These are phyloP conservation scores for Ecdyonurus torrentis DNA, from an alignment of 2,888 invertebrate genomes.

Conservation along the genomic window DNA sequence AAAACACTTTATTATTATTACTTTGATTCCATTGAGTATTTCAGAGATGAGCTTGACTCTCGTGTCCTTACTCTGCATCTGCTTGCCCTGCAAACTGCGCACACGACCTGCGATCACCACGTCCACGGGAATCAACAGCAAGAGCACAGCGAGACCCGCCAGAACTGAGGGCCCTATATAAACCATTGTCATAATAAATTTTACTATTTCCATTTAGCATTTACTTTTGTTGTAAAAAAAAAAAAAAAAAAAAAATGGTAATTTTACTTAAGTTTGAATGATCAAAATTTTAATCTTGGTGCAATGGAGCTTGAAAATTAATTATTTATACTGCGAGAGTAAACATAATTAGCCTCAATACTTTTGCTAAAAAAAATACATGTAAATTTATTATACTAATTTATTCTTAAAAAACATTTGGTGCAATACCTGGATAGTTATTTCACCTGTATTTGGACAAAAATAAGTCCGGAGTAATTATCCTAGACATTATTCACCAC, in stretches of 20 bases:
- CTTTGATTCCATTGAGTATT: conserved; percentile 32
- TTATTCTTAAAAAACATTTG: no score
- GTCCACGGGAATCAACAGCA: conserved; percentile 31
- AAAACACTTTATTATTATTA: no score
- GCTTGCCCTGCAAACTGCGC: conserved; percentile 28
- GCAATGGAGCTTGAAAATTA: no score
- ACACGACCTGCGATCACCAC: conserved; percentile 28
- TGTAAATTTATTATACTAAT: no score
- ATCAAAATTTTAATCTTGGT: no score
- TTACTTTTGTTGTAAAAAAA: conserved; percentile 17
- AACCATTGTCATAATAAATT: not conserved
- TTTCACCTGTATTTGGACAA: no score
- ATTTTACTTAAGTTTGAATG: not conserved
- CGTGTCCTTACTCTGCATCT: conserved; percentile 37
- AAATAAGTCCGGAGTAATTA: no score
- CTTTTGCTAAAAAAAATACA: no score
- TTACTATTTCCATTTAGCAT: not conserved
- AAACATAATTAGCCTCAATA: no score
- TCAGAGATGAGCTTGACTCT: conserved; percentile 38
- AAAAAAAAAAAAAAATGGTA: conserved; percentile 24
- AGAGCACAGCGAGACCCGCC: conserved; percentile 35
- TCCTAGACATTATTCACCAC: no score
- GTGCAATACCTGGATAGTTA: no score
- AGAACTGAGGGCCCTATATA: conserved; percentile 31
- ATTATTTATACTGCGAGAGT: no score